These are phyloP conservation scores for Biston stratarius DNA, from an alignment of 2,888 invertebrate species.

Conservation along the genomic window DNA sequence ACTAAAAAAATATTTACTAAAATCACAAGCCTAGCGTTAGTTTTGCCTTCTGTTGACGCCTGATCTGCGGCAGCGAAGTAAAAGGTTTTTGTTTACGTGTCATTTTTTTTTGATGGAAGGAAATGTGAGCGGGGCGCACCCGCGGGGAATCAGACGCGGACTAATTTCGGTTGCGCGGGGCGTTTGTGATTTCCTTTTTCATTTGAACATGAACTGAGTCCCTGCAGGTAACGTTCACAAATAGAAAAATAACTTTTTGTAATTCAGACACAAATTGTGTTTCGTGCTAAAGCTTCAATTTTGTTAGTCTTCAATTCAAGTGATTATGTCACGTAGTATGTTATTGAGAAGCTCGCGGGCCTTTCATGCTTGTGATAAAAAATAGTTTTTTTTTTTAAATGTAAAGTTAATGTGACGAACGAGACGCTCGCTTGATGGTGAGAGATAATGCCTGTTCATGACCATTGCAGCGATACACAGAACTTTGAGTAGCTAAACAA, in stretches of 20 bases:
- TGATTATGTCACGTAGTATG: too few relatives aligned
- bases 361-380: too few relatives aligned
- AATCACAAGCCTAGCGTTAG: neutral
- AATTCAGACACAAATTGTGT: neutral
- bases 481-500: too few relatives aligned
- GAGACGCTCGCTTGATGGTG: too few relatives aligned
- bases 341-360: too few relatives aligned
- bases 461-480: too few relatives aligned
- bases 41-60: constrained; percentile 2
- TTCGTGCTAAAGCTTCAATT: too few relatives aligned
- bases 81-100: constrained; percentile 40
- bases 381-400: too few relatives aligned
- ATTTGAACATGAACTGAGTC: constrained; percentile 19
- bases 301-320: too few relatives aligned
- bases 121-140: constrained; percentile 35
- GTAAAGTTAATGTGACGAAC: too few relatives aligned
- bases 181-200: constrained; percentile 28
- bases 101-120: constrained; percentile 39
- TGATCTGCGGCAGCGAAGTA: constrained; percentile 14
- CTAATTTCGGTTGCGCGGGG: constrained; percentile 30
- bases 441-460: too few relatives aligned
- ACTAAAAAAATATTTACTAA: too few relatives aligned
- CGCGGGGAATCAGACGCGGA: constrained; percentile 36
- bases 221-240: neutral
- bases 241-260: neutral